Percentiles rank a stretch among this genome's conserved stretches.
Evolutionary conservation across 2,888 invertebrate genomes (phyloP).

Genomic region (Pammene fasciana): DNA sequence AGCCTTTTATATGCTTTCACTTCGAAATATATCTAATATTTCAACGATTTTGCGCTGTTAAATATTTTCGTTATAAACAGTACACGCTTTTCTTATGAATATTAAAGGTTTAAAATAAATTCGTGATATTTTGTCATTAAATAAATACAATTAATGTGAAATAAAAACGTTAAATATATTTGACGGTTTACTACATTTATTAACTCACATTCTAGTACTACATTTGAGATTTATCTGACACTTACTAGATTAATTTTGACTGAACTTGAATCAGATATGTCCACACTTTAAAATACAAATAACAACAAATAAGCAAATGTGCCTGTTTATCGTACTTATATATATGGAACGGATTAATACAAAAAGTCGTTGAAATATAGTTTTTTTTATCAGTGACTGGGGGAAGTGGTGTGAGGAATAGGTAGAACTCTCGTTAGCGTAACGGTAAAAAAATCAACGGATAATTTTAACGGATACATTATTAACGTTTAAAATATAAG

Average conservation of each 20-base stretch:
- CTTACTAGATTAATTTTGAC: too few species aligned
- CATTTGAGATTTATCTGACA: background rate
- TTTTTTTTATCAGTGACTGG: conserved; percentile 63
- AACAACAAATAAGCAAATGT: too few species aligned
- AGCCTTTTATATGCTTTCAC: conserved; percentile 60
- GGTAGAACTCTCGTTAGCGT: conserved; percentile 21
- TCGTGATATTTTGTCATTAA: too few species aligned
- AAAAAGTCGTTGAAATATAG: conserved; percentile 39
- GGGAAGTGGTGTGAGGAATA: conserved; percentile 73
- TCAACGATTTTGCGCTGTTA: conserved; percentile 56
- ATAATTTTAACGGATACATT: conserved; percentile 26
- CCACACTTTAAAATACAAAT: too few species aligned
- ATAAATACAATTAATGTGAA: too few species aligned
- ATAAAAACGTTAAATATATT: too few species aligned
- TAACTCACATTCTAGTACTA: background rate
- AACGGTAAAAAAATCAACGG: conserved; percentile 21
- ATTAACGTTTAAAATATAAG: conserved; percentile 28
- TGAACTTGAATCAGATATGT: too few species aligned
- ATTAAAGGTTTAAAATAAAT: background rate
- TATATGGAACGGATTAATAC: background rate
- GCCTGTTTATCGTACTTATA: too few species aligned
- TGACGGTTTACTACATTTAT: too few species aligned
- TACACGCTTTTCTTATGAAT: background rate
- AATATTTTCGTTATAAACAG: background rate
- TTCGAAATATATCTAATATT: conserved; percentile 49